Percentiles rank a stretch among this genome's conserved stretches.
Evolutionary conservation across 2,888 invertebrate species (phyloP).

Genomic region (Deilephila porcellus): DNA sequence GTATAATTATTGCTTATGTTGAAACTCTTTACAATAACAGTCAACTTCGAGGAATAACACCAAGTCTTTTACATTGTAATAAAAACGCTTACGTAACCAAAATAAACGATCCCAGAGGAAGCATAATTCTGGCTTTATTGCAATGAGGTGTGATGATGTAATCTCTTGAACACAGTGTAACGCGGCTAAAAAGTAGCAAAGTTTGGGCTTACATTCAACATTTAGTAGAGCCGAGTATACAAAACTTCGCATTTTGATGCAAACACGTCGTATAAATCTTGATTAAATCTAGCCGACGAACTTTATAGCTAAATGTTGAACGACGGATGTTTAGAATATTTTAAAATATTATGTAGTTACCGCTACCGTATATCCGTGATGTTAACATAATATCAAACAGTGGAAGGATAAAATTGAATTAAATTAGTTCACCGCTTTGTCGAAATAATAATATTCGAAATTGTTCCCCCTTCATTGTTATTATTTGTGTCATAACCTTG

Average conservation of each 20-base stretch:
- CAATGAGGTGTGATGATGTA: slow-evolving; percentile 33
- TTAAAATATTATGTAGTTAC: no score
- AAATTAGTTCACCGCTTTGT: no score
- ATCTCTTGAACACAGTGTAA: slow-evolving; percentile 26
- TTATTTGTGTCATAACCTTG: no score
- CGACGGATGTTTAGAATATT: no score
- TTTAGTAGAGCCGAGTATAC: neutral
- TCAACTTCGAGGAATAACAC: neutral
- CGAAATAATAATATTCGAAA: no score
- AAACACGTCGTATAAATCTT: neutral
- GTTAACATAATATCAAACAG: no score
- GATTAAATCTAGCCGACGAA: neutral
- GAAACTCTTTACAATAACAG: neutral
- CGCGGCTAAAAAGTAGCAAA: neutral
- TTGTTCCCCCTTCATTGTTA: no score
- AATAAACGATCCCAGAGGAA: slow-evolving; percentile 34
- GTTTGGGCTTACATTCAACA: neutral
- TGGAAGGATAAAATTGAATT: no score
- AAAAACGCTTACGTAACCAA: slow-evolving; percentile 32
- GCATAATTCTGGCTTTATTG: slow-evolving; percentile 41
- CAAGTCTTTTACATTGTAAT: neutral
- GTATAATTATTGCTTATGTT: neutral
- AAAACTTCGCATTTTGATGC: neutral
- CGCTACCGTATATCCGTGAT: no score
- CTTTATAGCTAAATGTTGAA: no score